phyloP scores from a whole-genome alignment of 2,113 vertebrate genomes.

The Prionailurus viverrinus region DNA sequence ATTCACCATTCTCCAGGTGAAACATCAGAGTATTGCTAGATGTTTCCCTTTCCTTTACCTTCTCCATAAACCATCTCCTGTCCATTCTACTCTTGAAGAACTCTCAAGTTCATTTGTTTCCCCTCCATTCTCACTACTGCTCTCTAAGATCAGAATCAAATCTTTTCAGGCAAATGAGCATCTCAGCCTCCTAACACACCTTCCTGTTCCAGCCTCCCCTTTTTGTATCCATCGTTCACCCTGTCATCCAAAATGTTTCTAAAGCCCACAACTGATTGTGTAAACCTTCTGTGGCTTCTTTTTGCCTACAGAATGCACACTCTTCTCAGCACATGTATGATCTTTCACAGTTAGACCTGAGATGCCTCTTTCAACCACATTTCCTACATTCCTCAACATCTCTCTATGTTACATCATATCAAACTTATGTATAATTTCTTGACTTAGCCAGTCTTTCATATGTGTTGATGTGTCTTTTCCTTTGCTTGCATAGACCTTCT shows the following conservation, averaged over 20 bases:
- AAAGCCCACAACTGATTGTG: background rate
- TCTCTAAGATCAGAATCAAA: background rate
- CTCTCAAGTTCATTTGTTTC: background rate
- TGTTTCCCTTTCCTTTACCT: background rate
- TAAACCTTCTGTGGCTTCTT: background rate
- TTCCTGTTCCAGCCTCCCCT: background rate
- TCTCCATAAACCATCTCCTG: background rate
- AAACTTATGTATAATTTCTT: background rate
- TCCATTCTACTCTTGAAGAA: background rate
- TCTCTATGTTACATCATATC: background rate
- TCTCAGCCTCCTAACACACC: background rate
- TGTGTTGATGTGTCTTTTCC: background rate
- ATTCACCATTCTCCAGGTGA: background rate
- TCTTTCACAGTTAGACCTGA: background rate
- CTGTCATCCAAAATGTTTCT: background rate
- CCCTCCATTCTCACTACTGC: background rate
- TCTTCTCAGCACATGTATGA: background rate
- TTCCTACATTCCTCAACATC: background rate
- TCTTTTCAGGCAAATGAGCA: background rate
- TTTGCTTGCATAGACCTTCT: background rate
- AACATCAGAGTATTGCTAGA: background rate
- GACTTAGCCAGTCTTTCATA: background rate
- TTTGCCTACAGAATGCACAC: background rate
- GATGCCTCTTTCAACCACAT: background rate
- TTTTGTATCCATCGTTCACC: background rate